These are phyloP conservation scores for Ericerus pela DNA, from an alignment of 1,140 invertebrate species.

Conservation along the genomic window DNA sequence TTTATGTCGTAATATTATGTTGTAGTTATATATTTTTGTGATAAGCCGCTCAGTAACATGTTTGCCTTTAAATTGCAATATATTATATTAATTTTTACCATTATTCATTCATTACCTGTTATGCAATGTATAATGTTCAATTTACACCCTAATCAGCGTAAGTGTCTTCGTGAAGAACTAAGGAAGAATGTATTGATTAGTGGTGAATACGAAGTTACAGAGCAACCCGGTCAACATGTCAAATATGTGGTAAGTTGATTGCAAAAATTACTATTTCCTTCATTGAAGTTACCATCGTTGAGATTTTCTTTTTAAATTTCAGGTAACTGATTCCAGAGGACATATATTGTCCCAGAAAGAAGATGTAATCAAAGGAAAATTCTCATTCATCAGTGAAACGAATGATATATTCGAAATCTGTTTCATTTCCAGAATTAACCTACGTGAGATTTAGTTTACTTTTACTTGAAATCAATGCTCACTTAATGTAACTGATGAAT, in stretches of 20 bases:
- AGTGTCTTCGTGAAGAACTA: conserved; percentile 93
- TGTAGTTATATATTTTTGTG: no score
- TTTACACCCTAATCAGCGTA: conserved; percentile 64
- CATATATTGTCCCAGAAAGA: conserved; percentile 85
- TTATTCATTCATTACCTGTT: no score
- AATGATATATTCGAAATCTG: conserved; percentile 97
- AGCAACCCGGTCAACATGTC: conserved; percentile 69
- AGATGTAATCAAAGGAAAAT: conserved; percentile 81
- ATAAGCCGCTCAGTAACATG: no score
- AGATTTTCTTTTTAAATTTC: conserved; percentile 28
- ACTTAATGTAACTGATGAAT: no score
- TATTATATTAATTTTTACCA: no score
- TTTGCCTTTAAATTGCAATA: no score
- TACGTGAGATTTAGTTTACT: no score
- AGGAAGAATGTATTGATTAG: conserved; percentile 89
- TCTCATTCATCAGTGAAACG: conserved; percentile 91
- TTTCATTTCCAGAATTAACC: conserved; percentile 71
- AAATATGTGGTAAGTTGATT: conserved; percentile 82
- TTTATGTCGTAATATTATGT: no score
- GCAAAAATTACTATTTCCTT: no score
- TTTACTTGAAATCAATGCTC: no score
- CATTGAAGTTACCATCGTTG: no score
- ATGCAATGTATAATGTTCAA: conserved; percentile 61
- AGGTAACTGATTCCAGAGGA: conserved; percentile 87
- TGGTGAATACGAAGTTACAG: conserved; percentile 83